phyloP scores from a whole-genome alignment of 2,888 invertebrate species.

The Conus canariensis region DNA sequence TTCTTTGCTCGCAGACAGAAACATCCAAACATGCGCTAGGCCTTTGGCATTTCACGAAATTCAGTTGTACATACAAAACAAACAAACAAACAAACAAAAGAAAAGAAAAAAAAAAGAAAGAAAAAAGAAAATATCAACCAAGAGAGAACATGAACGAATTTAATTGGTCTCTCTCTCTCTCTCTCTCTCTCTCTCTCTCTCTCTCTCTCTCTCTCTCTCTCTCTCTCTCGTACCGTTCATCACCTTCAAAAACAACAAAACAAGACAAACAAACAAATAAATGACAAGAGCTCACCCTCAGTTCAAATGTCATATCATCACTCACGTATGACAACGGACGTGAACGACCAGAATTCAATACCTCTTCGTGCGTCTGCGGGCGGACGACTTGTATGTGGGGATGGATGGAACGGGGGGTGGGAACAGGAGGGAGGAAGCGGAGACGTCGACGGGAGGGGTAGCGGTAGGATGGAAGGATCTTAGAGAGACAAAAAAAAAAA shows the following conservation, averaged over 20 bases:
- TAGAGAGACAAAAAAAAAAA: too few relatives aligned
- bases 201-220: neutral
- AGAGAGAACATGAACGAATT: too few relatives aligned
- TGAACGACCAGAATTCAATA: neutral
- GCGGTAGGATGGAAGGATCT: too few relatives aligned
- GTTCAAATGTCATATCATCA: slow-evolving; percentile 14
- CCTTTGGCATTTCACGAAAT: too few relatives aligned
- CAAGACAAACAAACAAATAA: too few relatives aligned
- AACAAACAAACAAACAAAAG: neutral
- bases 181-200: slow-evolving; percentile 6
- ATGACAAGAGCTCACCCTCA: neutral
- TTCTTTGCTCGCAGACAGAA: too few relatives aligned
- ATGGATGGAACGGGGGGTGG: neutral
- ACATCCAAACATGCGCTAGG: too few relatives aligned
- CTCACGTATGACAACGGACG: neutral
- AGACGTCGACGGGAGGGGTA: neutral
- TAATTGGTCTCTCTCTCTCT: neutral
- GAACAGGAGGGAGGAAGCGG: neutral
- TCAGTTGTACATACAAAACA: neutral
- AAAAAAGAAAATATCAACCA: too few relatives aligned
- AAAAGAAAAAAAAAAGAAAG: too few relatives aligned
- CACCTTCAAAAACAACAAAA: neutral
- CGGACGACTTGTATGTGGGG: too few relatives aligned
- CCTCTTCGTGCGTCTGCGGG: neutral
- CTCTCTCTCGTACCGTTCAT: neutral